Base-by-base conservation (phyloP, 2,888 invertebrate genomes). In the Pristionchus entomophagus region DNA sequence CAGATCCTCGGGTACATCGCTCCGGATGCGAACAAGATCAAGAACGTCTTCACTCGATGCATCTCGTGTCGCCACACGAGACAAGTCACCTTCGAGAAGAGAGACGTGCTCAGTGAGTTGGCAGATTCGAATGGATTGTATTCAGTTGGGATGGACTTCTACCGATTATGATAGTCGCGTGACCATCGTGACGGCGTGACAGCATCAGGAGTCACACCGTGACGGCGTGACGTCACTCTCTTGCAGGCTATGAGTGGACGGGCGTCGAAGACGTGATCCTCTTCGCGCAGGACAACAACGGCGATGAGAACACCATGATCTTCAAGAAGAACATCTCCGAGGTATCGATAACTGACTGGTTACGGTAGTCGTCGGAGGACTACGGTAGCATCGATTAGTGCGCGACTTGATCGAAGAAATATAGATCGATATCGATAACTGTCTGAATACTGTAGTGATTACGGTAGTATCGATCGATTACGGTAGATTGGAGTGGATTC, bases 271-370 rank as follows among this genome's bases (percentile, higher is more conserved):
- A 92, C 62, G 86, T 92, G 14, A 91, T 93, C 69, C 87, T 93
- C n/a, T 93, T 91, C 87, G 87, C 89, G 17, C 92, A 92, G 81
- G 92, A 93, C 87, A 90, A 90, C 84, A 90, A 93, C 85, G 93
- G 93, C 22, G 93, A 93, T 87, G 93, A 93, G 88, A 93, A 93
- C 86, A 91, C 89, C 17, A 88, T 89, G 26, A 89, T 93, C 32
- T 93, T 89, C 88, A 93, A 92, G 88, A 91, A 92, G 82, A 93
- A 93, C 85, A 91, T 93, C 77, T 90, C 91, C n/a, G 86, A 88
- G 86, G 91, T 90, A 53, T 32, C 32, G n/a, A 65, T 1, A n/a
- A 59, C 12, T 59, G 22, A 26, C 3, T 59, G 59, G 26, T 26
- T 17, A 35, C 35, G 41, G 49, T 10, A 78, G 19, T 69, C 32